A percentile compares a stretch with the other conserved stretches of the same genome.
Evolutionary conservation across 2,888 invertebrate genomes (phyloP).

Genomic region (Harpagoxenus sublaevis): DNA sequence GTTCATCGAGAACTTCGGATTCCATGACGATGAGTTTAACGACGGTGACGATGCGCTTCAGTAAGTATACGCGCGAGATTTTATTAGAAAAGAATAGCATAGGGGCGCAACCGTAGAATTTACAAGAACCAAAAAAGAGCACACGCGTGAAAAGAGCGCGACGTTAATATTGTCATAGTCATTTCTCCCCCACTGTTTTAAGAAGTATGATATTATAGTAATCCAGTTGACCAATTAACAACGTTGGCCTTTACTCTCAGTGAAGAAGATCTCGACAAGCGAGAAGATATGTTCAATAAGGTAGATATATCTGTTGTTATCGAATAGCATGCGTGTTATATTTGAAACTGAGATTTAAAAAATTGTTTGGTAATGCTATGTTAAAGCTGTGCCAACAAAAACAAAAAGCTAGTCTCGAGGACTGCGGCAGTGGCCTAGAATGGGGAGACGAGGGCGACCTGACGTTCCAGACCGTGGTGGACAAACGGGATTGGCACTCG

Average conservation of each 20-base stretch:
- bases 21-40: conserved; percentile 89
- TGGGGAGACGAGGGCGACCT: conserved; percentile 87
- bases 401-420: conserved; percentile 81
- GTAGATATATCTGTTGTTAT: conserved; percentile 78
- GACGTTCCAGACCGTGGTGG: conserved; percentile 87
- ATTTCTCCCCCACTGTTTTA: conserved; percentile 42
- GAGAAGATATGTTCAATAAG: conserved; percentile 89
- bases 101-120: not conserved
- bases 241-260: conserved; percentile 86
- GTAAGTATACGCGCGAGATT: conserved; percentile 83
- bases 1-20: conserved; percentile 89
- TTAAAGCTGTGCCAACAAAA: conserved; percentile 81
- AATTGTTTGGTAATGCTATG: not conserved
- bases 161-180: conserved; percentile 42
- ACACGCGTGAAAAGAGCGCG: conserved; percentile 13
- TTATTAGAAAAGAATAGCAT: conserved; percentile 15
- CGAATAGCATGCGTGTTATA: not conserved
- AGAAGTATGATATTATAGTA: conserved; percentile 76
- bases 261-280: conserved; percentile 86
- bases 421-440: conserved; percentile 81
- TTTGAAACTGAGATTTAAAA: not conserved
- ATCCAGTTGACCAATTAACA: conserved; percentile 83
- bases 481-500: conserved; percentile 85
- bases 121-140: not conserved
- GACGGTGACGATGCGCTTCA: conserved; percentile 88